These are phyloP conservation scores for Tanaodytes sp. DNA, from an alignment of 2,888 invertebrate species.

Conservation along the genomic window DNA sequence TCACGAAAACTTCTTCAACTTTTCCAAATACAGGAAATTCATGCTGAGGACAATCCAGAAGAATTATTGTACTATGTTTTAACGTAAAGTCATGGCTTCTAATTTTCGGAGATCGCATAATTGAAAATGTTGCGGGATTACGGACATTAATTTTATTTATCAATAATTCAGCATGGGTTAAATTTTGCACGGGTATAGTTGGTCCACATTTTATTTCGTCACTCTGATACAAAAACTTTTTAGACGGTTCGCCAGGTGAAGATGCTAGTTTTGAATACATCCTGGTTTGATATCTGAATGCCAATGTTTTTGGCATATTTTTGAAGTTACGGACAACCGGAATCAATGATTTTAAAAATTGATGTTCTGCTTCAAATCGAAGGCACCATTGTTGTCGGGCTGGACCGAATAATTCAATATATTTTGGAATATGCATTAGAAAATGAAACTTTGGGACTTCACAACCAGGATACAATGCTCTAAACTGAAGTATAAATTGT, in stretches of 20 bases:
- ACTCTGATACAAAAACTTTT: constrained; percentile 39
- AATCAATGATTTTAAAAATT: constrained; percentile 38
- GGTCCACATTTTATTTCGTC: constrained; percentile 29
- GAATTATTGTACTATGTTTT: neutral
- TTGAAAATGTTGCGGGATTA: neutral
- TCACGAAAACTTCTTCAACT: constrained; percentile 4
- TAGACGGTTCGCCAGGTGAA: neutral
- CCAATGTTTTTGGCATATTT: constrained; percentile 37
- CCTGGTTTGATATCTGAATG: constrained; percentile 35
- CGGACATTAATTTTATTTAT: neutral
- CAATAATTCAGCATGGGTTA: constrained; percentile 1
- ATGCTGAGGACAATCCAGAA: neutral
- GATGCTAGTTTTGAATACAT: constrained; percentile 29
- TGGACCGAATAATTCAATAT: constrained; percentile 50
- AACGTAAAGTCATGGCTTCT: neutral
- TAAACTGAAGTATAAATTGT: constrained; percentile 2
- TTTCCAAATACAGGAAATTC: constrained; percentile 1
- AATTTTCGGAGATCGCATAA: constrained; percentile 3
- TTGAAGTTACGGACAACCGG: constrained; percentile 48
- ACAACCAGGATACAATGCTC: constrained; percentile 26
- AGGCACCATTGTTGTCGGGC: constrained; percentile 45
- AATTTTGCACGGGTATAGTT: constrained; percentile 17
- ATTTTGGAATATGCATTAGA: constrained; percentile 46
- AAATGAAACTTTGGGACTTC: constrained; percentile 53
- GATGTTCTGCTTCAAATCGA: constrained; percentile 50